A percentile compares a stretch with the other conserved stretches of the same genome.
phyloP scores from a whole-genome alignment of 2,888 invertebrate species.

The Anthophora plumipes region DNA sequence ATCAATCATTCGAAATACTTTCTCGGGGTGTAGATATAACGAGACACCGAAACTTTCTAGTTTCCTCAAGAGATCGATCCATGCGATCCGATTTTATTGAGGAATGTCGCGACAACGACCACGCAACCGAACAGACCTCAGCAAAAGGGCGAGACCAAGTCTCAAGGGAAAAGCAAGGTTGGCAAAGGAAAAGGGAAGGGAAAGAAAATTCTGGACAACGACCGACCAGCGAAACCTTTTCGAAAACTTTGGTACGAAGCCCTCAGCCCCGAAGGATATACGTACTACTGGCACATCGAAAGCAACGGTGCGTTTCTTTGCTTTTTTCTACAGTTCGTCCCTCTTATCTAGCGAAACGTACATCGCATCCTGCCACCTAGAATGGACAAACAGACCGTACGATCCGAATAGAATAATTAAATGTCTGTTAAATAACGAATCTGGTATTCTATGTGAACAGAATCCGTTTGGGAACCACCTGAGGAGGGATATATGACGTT shows the following conservation, averaged over 20 bases:
- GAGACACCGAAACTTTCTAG: conserved; percentile 59
- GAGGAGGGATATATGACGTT: conserved; percentile 89
- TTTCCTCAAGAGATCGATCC: conserved; percentile 76
- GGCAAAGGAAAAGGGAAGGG: conserved; percentile 77
- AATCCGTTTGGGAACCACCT: conserved; percentile 92
- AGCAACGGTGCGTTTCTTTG: conserved; percentile 88
- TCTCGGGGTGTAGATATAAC: not conserved
- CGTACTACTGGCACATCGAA: conserved; percentile 94
- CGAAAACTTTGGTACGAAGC: conserved; percentile 92
- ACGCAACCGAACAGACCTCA: conserved; percentile 50
- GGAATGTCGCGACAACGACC: conserved; percentile 9
- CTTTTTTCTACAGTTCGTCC: too few species aligned
- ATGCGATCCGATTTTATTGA: conserved; percentile 73
- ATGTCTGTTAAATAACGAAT: not conserved
- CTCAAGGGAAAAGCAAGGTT: conserved; percentile 72
- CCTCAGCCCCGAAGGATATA: conserved; percentile 90
- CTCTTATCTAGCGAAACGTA: too few species aligned
- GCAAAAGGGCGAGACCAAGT: conserved; percentile 73
- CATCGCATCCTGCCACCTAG: too few species aligned
- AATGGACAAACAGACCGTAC: too few species aligned
- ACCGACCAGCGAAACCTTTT: conserved; percentile 56
- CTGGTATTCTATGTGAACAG: conserved; percentile 83
- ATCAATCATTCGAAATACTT: too few species aligned
- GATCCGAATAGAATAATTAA: too few species aligned
- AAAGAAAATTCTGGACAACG: conserved; percentile 75